Base-by-base conservation (phyloP, 2,797 vertebrate genomes). In the Myripristis jacobus region DNA sequence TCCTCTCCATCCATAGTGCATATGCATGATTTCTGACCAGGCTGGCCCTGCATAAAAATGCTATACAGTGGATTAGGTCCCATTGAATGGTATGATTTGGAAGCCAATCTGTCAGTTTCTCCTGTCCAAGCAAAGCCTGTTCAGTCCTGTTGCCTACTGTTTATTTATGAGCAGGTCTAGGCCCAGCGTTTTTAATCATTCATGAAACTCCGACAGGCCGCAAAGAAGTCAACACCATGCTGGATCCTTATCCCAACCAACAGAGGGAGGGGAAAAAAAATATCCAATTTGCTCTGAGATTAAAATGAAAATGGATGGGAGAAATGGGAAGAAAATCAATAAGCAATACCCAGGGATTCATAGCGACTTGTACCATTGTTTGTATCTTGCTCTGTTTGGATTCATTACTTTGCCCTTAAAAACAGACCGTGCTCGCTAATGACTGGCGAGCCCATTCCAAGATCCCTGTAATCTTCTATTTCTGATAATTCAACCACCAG, bases 151-250 rank as follows among this genome's bases (percentile, higher is more conserved):
- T 86, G 86, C 86, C 91, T 93, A 86, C 85, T 94, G 91, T 93
- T 93, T 94, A 93, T 94, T 93, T 94, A 94, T 94, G 92, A 94
- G 92, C 81, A 85, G 79, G 89, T 93, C 88, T 85, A 66, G 86
- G 91, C 91, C 83, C 80, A 75, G 84, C 36, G 52, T 75, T 89
- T 92, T 94, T 93, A 93, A 94, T 94, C 93, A 93, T 93, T 94
- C 90, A 94, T 94, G 93, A 93, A 91, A 91, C 84, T 89, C 87
- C 70, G 87, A 91, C 70, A 81, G 87, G 84, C 83, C 61, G 59
- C 77, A 86, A 83, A 83, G 77, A 89, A 92, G 89, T 92, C 90
- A 90, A 89, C 88, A 90, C 80, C 81, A 87, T 66, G 84, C 85
- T 75, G 75, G 80, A 91, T 92, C 84, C 79, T 80, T 66, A 74